A percentile compares a stretch with the other conserved stretches of the same genome.
These are phyloP conservation scores for Drosophila mimetica DNA, from an alignment of 2,888 invertebrate species.

Conservation along the genomic window DNA sequence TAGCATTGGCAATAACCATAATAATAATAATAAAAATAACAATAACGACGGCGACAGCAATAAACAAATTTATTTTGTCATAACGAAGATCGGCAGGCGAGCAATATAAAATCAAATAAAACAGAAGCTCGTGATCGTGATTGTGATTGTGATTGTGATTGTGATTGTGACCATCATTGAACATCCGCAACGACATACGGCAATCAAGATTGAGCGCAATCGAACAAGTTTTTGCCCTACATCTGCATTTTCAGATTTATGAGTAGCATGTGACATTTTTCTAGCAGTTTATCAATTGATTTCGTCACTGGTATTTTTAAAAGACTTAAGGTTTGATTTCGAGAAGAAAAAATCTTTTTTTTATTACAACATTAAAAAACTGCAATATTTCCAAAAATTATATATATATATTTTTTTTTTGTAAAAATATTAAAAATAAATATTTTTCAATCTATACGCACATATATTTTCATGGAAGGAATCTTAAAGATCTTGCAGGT, in stretches of 20 bases:
- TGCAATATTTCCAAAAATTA: no score
- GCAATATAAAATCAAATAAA: slow-evolving; percentile 42
- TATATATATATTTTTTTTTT: no score
- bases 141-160: slow-evolving; percentile 24
- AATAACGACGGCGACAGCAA: slow-evolving; percentile 10
- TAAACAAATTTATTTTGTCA: slow-evolving; percentile 42
- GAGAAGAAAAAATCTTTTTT: no score
- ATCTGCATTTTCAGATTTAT: slow-evolving; percentile 2
- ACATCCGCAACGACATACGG: slow-evolving; percentile 8
- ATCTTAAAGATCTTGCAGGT: slow-evolving; percentile 1
- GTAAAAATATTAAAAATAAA: no score
- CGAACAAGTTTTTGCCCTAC: slow-evolving; percentile 2
- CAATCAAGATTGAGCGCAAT: slow-evolving; percentile 19
- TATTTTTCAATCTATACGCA: background rate
- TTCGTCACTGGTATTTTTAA: background rate
- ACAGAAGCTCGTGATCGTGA: slow-evolving; percentile 35
- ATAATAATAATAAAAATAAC: slow-evolving; percentile 18
- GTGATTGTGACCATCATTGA: slow-evolving; percentile 27
- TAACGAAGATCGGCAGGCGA: slow-evolving; percentile 13
- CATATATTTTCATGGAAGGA: background rate
- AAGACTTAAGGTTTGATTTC: no score
- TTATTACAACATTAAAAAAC: no score
- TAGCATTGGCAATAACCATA: slow-evolving; percentile 24
- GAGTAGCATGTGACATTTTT: slow-evolving; percentile 9
- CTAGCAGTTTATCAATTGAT: background rate